Base-by-base conservation (phyloP, 2,113 vertebrate genomes). In the Cephalopholis sonnerati region DNA sequence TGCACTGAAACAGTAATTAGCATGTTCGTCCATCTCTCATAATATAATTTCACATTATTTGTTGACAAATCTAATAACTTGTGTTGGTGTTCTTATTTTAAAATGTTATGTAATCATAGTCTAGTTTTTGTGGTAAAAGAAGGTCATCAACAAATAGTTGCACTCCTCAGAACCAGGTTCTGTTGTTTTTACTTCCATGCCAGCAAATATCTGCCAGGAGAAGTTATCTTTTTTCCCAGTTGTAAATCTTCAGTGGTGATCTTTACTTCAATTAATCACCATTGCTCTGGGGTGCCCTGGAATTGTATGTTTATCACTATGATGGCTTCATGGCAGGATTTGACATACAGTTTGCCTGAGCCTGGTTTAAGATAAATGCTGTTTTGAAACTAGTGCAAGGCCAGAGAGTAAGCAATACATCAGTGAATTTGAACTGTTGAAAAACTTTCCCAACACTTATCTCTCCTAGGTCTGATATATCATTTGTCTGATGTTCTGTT, bases 401-500 rank as follows among this genome's bases (percentile, higher is more conserved):
- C 77, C 64, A 68, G 65, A 29, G 32, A 78, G 32, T 50, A 67
- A 82, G 64, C 27, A 64, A 80, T 82, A 74, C 13, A 85, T 89
- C 74, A 90, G 68, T 57, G 25, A 62, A 84, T 79, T 57, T 54
- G 25, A 82, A 87, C 70, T 86, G 84, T 63, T 66, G n/a, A 62
- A 67, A 78, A 79, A 75, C 55, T 66, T 77, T 77, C 72, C 62
- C 8, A 74, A 71, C 67, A 79, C 82, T 87, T 75, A 78, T 81
- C 68, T 87, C 69, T 87, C 53, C 24, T 29, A 57, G 53, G 67
- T 75, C 80, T 85, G 65, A 85, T 80, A 36, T 71, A 85, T 90
- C 70, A 85, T 87, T 84, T 89, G 77, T 85, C 73, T 83, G 71
- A 87, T 87, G 70, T 84, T 77, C 77, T 80, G 66, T 76, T 70